Conservation (phyloP, 2,113 vertebrate genomes). For the Etheostoma cragini region DNA sequence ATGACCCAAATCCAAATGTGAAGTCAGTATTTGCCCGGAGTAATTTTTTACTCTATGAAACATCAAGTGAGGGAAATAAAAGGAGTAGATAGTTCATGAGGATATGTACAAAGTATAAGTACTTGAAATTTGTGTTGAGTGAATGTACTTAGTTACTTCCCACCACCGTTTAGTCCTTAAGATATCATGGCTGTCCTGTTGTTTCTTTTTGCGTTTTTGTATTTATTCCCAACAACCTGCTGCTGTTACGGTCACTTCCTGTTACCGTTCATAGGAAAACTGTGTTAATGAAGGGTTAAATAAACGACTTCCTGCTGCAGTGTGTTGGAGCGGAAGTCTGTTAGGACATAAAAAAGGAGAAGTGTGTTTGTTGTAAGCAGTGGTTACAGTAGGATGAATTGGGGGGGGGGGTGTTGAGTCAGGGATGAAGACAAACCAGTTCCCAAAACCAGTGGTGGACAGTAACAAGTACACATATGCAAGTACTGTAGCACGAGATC, state of each 20-base stretch:
- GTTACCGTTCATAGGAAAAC: too few relatives aligned
- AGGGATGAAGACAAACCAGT: conserved; percentile 12
- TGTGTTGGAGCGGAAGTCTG: conserved; percentile 15
- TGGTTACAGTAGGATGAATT: conserved; percentile 1
- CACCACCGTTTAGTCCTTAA: background rate
- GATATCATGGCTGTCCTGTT: background rate
- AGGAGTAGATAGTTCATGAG: too few relatives aligned
- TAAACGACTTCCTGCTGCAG: background rate
- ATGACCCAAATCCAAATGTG: background rate
- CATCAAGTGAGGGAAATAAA: too few relatives aligned
- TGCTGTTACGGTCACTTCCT: background rate
- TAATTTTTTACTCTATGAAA: too few relatives aligned
- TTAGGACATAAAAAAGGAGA: conserved; percentile 19
- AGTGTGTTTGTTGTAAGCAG: conserved; percentile 32
- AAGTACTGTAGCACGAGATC: background rate
- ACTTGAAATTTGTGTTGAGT: background rate
- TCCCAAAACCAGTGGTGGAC: background rate
- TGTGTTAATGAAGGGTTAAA: background rate
- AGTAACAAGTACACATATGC: background rate
- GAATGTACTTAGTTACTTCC: background rate
- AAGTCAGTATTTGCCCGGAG: too few relatives aligned
- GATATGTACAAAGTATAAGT: too few relatives aligned
- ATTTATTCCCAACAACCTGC: background rate
- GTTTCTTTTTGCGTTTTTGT: background rate
- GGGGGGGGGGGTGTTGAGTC: background rate